phyloP scores from a whole-genome alignment of 2,888 invertebrate genomes.

The Kryphioiulus occultus region DNA sequence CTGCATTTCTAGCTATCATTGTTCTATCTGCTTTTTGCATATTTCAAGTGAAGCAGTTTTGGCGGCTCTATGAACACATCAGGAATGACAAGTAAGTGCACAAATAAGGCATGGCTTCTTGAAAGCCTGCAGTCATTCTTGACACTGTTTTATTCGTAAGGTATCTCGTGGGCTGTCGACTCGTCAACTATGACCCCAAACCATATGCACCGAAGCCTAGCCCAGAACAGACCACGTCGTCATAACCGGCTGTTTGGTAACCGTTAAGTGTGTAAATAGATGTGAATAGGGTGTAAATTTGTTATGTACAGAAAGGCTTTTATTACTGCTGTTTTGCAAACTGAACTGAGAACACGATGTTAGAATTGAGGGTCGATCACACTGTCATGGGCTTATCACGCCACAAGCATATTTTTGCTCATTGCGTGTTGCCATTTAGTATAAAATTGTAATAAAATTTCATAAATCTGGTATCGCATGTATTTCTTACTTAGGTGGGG shows the following conservation, averaged over 20 bases:
- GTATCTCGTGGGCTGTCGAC: slow-evolving; percentile 90
- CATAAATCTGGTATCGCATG: background rate
- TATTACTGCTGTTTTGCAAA: slow-evolving; percentile 30
- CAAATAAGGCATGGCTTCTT: slow-evolving; percentile 42
- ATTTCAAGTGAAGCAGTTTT: slow-evolving; percentile 92
- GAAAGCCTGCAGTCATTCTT: background rate
- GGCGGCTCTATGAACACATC: slow-evolving; percentile 94
- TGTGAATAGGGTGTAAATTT: slow-evolving; percentile 49
- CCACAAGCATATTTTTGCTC: background rate
- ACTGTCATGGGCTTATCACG: background rate
- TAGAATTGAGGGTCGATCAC: background rate
- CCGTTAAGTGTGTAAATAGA: slow-evolving; percentile 44
- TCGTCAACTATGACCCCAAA: slow-evolving; percentile 88
- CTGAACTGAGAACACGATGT: background rate
- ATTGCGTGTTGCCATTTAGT: slow-evolving; percentile 17
- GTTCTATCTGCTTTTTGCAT: slow-evolving; percentile 74
- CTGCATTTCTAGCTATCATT: slow-evolving; percentile 79
- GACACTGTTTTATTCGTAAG: slow-evolving; percentile 59
- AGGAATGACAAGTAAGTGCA: slow-evolving; percentile 89
- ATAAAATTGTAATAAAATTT: slow-evolving; percentile 30
- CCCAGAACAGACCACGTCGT: background rate
- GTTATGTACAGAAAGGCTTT: slow-evolving; percentile 39
- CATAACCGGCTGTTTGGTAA: slow-evolving; percentile 22
- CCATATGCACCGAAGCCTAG: background rate
- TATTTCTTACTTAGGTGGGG: background rate